Base-by-base conservation (phyloP, 2,888 invertebrate genomes). In the Leptarthrus brevirostris region DNA sequence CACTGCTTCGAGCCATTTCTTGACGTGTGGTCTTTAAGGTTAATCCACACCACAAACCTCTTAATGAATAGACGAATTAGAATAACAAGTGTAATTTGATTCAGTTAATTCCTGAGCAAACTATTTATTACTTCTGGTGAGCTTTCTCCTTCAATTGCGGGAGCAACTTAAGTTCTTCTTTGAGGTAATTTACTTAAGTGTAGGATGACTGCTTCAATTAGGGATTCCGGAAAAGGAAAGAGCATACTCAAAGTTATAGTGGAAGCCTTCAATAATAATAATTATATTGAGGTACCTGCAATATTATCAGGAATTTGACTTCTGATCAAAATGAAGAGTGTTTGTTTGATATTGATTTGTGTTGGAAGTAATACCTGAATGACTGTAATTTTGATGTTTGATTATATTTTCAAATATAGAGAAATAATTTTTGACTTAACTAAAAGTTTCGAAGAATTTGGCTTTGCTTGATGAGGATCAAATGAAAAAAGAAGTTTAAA, bases 21-120 rank as follows among this genome's bases (percentile, higher is more conserved):
- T 52, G 69, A n/a, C 36, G 18, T 69, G 49, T 22, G 52, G 52
- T 52, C 69, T 69, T 49, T 34, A 36, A 69, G 52, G 69, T 52
- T 49, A 52, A 52, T 34, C 34, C n/a, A 14, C 22, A 18, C 54
- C 54, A 16, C 71, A 71, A 71, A 53, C 53, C 66, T 69, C 64
- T 66, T 53, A 73, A 74, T 71, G 52, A 36, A 71, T 72, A 54
- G 72, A 72, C 56, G 54, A 72, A 74, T 74, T 74, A 72, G 66
- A 72, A 54, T 74, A 72, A 72, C 74, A 74, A 74, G 74, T 69
- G 66, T 72, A 66, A 74, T 70, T 72, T 66, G 72, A 74, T 74
- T 72, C 72, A 72, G 72, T 74, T 74, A 74, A 72, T 74, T 72
- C 47, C 72, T 56, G 66, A 47, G 54, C 16, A 71, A 71, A 71